Conservation (phyloP, 2,888 invertebrate species). For the Lithosia quadra region DNA sequence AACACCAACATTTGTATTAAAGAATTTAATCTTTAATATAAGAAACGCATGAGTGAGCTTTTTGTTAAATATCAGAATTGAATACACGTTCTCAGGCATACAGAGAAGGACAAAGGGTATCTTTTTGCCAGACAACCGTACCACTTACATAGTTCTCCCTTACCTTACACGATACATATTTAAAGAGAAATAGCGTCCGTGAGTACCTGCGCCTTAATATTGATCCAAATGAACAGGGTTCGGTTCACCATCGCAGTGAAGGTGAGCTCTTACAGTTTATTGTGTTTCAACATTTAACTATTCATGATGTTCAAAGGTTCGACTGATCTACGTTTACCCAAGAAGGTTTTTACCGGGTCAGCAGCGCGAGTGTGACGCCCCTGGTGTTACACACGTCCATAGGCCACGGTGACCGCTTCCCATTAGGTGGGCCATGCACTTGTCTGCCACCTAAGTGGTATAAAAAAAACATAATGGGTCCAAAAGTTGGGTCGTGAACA, state of each 20-base stretch:
- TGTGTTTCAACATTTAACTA: neutral
- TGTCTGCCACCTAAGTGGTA: too few species aligned
- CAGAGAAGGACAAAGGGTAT: neutral
- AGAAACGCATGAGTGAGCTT: neutral
- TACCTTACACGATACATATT: neutral
- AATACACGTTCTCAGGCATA: neutral
- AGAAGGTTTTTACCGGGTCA: too few species aligned
- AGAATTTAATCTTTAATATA: too few species aligned
- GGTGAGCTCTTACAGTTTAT: neutral
- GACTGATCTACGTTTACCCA: neutral
- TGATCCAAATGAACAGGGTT: neutral
- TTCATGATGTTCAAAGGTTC: neutral
- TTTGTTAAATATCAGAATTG: neutral
- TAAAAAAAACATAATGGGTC: too few species aligned
- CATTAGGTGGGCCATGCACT: too few species aligned
- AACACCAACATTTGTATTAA: too few species aligned
- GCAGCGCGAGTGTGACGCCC: too few species aligned
- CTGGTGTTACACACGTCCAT: too few species aligned
- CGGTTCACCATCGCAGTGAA: neutral
- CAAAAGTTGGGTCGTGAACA: too few species aligned
- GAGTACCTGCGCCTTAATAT: conserved; percentile 4
- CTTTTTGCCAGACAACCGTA: neutral
- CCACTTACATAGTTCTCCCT: neutral
- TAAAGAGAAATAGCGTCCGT: conserved; percentile 2
- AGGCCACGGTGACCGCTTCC: too few species aligned